Evolutionary conservation across 2,797 vertebrate species (phyloP).

Genomic region (Sitta carolinensis): DNA sequence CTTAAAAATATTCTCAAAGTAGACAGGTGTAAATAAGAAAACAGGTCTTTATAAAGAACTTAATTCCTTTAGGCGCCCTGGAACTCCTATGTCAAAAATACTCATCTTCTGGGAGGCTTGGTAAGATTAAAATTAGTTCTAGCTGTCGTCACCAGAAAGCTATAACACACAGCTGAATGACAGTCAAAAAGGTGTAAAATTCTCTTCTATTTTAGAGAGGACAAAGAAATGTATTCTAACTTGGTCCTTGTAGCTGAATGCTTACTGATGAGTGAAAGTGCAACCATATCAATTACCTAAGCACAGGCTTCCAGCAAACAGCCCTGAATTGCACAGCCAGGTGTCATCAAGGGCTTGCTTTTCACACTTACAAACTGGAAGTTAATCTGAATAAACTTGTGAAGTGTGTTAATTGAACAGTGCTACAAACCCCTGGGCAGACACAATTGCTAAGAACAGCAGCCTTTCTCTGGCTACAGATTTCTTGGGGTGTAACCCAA

Average conservation of each 20-base stretch:
- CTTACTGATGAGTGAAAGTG: slow-evolving; percentile 32
- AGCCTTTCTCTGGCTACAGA: background rate
- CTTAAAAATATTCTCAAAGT: background rate
- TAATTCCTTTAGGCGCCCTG: slow-evolving; percentile 4
- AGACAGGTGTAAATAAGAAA: background rate
- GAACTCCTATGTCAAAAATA: slow-evolving; percentile 33
- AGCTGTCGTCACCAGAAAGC: slow-evolving; percentile 50
- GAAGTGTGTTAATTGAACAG: background rate
- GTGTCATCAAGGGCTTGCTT: background rate
- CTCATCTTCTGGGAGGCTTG: slow-evolving; percentile 17
- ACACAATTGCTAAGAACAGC: background rate
- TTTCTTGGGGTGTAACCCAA: background rate
- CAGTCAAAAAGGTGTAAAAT: slow-evolving; percentile 57
- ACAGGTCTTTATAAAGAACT: background rate
- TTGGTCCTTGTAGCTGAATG: slow-evolving; percentile 10
- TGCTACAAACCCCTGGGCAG: background rate
- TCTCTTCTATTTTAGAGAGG: slow-evolving; percentile 26
- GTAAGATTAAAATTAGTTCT: slow-evolving; percentile 56
- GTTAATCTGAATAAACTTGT: background rate
- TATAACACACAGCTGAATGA: slow-evolving; percentile 11
- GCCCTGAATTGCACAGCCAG: background rate
- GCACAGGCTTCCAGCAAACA: background rate
- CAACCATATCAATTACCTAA: background rate
- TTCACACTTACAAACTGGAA: background rate
- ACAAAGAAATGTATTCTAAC: slow-evolving; percentile 13